These are phyloP conservation scores for Probosciger aterrimus DNA, from an alignment of 2,113 vertebrate species.

Conservation along the genomic window DNA sequence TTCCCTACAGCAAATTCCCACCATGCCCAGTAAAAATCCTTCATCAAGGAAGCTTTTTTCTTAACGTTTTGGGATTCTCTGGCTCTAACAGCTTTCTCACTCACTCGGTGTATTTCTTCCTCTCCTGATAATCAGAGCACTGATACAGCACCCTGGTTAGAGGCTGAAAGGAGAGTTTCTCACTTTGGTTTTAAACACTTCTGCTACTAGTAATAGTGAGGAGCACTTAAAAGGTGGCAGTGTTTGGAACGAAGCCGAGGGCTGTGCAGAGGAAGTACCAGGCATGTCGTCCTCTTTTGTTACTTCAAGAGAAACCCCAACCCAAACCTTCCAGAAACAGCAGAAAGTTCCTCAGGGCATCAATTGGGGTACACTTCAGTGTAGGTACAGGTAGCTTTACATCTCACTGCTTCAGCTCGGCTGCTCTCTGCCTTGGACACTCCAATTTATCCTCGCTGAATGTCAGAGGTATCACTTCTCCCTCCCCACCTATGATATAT, in stretches of 20 bases:
- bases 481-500: not conserved
- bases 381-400: not conserved
- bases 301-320: not conserved
- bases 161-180: not conserved
- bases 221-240: not conserved
- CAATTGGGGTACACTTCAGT: not conserved
- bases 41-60: not conserved
- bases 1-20: not conserved
- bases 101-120: not conserved
- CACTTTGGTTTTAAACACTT: not conserved
- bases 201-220: not conserved
- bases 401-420: not conserved
- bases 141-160: not conserved
- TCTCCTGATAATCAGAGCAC: not conserved
- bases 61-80: not conserved
- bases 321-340: not conserved
- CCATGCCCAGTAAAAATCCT: not conserved
- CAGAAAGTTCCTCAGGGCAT: not conserved
- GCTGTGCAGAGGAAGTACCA: not conserved
- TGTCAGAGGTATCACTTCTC: not conserved
- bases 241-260: not conserved
- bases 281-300: not conserved
- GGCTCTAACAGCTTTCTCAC: not conserved
- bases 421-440: not conserved
- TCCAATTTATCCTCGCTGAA: not conserved